These are phyloP conservation scores for Antheraea yamamai DNA, from an alignment of 2,888 invertebrate genomes.

Conservation along the genomic window DNA sequence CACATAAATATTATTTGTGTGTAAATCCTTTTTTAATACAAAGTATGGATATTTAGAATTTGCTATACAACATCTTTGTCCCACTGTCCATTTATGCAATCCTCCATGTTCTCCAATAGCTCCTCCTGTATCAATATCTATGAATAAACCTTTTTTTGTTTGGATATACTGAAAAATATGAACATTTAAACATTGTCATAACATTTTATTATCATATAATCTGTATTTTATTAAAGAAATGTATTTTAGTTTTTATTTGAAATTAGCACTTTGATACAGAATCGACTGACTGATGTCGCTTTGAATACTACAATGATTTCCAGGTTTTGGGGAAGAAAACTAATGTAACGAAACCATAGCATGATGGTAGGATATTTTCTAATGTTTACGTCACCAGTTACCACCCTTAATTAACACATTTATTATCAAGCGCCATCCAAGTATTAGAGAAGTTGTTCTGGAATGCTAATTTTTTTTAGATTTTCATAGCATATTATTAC, in stretches of 20 bases:
- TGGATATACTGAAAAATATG: constrained; percentile 87
- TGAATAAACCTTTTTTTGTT: constrained; percentile 88
- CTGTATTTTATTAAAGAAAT: not conserved
- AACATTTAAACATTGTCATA: not conserved
- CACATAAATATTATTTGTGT: constrained; percentile 89
- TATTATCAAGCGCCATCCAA: not conserved
- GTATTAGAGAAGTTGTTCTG: not conserved
- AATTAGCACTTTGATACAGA: not conserved
- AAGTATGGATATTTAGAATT: constrained; percentile 86
- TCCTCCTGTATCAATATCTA: constrained; percentile 90
- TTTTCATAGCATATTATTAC: not conserved
- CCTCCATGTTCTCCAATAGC: constrained; percentile 91
- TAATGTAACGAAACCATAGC: not conserved
- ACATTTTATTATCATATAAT: not conserved
- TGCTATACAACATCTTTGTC: constrained; percentile 89
- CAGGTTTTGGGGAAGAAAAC: not conserved
- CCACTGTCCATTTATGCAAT: constrained; percentile 96
- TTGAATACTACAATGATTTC: no score
- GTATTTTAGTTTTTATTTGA: not conserved
- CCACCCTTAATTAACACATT: not conserved
- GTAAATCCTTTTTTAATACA: constrained; percentile 86
- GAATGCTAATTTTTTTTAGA: not conserved
- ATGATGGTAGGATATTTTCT: not conserved
- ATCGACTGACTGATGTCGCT: no score
- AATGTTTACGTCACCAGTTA: not conserved